phyloP scores from a whole-genome alignment of 2,797 vertebrate genomes.

The Lophius americanus region DNA sequence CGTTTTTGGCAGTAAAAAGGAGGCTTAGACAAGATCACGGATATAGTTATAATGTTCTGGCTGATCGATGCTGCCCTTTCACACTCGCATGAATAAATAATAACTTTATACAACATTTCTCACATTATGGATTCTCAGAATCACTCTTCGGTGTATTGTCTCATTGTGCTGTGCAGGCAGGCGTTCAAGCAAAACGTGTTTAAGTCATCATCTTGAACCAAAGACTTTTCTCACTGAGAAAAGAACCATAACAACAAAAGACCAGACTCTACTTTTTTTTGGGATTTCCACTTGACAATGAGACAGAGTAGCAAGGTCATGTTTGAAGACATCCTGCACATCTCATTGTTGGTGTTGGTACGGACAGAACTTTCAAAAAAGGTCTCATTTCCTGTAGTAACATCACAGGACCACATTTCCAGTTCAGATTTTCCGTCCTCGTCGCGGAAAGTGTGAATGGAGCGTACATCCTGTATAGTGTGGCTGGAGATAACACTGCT shows the following conservation, averaged over 20 bases:
- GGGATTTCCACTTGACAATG: slow-evolving; percentile 34
- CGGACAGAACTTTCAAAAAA: slow-evolving; percentile 55
- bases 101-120: not conserved
- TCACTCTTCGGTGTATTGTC: not conserved
- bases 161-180: not conserved
- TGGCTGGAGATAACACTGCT: slow-evolving; percentile 62
- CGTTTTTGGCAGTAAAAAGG: too few relatives aligned
- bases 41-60: not conserved
- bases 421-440: slow-evolving; percentile 65
- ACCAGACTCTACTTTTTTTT: slow-evolving; percentile 6
- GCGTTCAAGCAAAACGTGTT: slow-evolving; percentile 31
- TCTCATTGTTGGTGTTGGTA: slow-evolving; percentile 37
- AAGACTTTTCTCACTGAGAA: slow-evolving; percentile 11
- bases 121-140: not conserved
- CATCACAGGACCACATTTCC: slow-evolving; percentile 58
- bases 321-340: slow-evolving; percentile 30
- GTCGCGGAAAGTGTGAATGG: slow-evolving; percentile 60
- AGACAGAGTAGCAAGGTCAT: slow-evolving; percentile 45
- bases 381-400: slow-evolving; percentile 58
- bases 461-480: slow-evolving; percentile 50
- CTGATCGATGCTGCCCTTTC: too few relatives aligned
- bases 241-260: slow-evolving; percentile 22
- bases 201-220: slow-evolving; percentile 48
- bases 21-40: too few relatives aligned
- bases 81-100: too few relatives aligned